Conservation (phyloP, 2,113 vertebrate species). For the Tenrec ecaudatus region DNA sequence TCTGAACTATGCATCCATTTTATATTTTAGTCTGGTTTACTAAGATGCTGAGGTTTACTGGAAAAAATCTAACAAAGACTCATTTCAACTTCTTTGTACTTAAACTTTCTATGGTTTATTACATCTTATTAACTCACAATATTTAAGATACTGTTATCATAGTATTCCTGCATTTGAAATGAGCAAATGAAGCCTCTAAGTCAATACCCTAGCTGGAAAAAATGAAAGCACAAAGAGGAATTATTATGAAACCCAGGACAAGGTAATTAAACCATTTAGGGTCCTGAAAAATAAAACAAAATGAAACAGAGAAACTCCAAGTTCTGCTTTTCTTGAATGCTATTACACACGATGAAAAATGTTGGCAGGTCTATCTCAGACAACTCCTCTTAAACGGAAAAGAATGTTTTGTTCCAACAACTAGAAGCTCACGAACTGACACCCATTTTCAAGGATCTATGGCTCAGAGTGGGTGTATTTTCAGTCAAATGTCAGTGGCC, state of each 20-base stretch:
- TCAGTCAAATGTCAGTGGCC: neutral
- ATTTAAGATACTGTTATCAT: neutral
- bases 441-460: conserved; percentile 45
- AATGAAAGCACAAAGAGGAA: conserved; percentile 26
- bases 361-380: neutral
- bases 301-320: neutral
- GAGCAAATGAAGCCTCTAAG: neutral
- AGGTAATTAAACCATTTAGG: conserved; percentile 42
- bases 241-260: conserved; percentile 20
- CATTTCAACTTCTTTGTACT: neutral
- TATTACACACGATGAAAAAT: neutral
- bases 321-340: neutral
- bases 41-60: conserved; percentile 26
- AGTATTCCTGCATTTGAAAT: conserved; percentile 22
- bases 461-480: conserved; percentile 35
- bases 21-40: conserved; percentile 18
- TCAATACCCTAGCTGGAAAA: neutral
- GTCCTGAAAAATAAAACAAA: conserved; percentile 24
- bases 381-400: conserved; percentile 13
- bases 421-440: conserved; percentile 45
- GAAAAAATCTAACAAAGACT: conserved; percentile 26
- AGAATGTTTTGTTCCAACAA: neutral
- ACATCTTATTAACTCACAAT: neutral
- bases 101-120: neutral
- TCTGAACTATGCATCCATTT: too few relatives aligned